These are phyloP conservation scores for Octomys mimax DNA, from an alignment of 2,797 vertebrate species.

Conservation along the genomic window DNA sequence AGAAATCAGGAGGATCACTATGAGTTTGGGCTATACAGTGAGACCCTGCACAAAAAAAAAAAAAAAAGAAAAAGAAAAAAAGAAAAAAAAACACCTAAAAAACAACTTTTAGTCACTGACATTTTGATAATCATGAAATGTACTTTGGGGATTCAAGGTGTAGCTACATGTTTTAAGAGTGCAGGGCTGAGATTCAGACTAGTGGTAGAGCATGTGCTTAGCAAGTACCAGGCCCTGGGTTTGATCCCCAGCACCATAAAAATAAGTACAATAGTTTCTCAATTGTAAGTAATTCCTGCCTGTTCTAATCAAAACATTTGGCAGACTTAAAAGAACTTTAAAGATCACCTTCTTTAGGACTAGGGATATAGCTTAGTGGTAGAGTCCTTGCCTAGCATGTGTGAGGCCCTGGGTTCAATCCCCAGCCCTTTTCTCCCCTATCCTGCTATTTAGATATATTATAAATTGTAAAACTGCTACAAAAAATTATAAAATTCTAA, in stretches of 20 bases:
- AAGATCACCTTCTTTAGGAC: constrained; percentile 16
- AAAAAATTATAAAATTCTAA: too few species aligned
- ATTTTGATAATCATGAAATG: constrained; percentile 59
- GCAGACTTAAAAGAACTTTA: constrained; percentile 27
- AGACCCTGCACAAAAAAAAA: too few species aligned
- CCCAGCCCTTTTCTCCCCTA: background rate
- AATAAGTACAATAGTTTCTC: constrained; percentile 5
- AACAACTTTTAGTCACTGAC: background rate
- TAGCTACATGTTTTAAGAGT: constrained; percentile 15
- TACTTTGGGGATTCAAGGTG: constrained; percentile 51
- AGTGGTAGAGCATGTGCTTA: background rate
- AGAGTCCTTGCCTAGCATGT: background rate
- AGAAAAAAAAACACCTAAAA: too few species aligned
- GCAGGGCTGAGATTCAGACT: background rate
- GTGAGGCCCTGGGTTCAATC: background rate
- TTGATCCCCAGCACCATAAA: background rate
- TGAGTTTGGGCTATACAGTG: too few species aligned
- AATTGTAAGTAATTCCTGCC: constrained; percentile 35
- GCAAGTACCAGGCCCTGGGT: background rate
- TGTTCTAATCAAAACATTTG: constrained; percentile 43
- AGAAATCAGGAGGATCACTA: too few species aligned
- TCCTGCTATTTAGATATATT: constrained; percentile 17
- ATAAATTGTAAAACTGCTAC: background rate
- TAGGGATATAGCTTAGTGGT: background rate
- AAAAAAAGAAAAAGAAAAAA: too few species aligned